phyloP scores from a whole-genome alignment of 2,888 invertebrate species.

The Lingula anatina region DNA sequence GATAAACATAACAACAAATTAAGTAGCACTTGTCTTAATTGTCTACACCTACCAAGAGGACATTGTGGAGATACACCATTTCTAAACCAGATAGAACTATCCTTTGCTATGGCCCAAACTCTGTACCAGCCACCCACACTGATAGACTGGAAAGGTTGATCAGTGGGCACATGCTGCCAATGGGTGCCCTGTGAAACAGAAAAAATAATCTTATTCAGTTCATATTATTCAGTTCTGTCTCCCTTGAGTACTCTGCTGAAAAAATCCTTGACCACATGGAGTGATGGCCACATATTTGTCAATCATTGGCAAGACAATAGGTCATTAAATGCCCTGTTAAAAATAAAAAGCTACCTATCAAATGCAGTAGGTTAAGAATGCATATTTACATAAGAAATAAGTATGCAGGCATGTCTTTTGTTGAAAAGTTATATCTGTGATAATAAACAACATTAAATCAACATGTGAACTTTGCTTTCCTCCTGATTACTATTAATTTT shows the following conservation, averaged over 20 bases:
- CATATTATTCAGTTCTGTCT: background rate
- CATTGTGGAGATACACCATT: conserved; percentile 75
- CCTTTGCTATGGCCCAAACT: conserved; percentile 77
- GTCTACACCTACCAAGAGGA: conserved; percentile 67
- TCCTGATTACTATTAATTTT: too few relatives aligned
- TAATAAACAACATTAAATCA: too few relatives aligned
- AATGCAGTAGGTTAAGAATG: too few relatives aligned
- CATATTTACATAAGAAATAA: too few relatives aligned
- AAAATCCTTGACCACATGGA: too few relatives aligned
- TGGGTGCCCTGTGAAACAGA: conserved; percentile 59
- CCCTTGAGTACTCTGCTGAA: background rate
- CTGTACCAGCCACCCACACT: conserved; percentile 52
- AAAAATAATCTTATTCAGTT: background rate
- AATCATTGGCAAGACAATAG: too few relatives aligned
- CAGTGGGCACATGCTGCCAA: conserved; percentile 78
- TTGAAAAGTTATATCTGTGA: too few relatives aligned
- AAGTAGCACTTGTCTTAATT: conserved; percentile 61
- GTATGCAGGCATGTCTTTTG: too few relatives aligned
- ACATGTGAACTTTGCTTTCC: too few relatives aligned
- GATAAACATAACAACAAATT: too few relatives aligned
- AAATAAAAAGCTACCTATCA: too few relatives aligned
- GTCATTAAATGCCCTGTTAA: background rate
- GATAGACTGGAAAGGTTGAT: conserved; percentile 66
- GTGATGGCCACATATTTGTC: too few relatives aligned
- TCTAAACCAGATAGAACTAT: conserved; percentile 78